A percentile compares a stretch with the other conserved stretches of the same genome.
Evolutionary conservation across 37 sponge, comb jelly and placozoan species (phyloP).

Genomic region (Bolinopsis microptera): DNA sequence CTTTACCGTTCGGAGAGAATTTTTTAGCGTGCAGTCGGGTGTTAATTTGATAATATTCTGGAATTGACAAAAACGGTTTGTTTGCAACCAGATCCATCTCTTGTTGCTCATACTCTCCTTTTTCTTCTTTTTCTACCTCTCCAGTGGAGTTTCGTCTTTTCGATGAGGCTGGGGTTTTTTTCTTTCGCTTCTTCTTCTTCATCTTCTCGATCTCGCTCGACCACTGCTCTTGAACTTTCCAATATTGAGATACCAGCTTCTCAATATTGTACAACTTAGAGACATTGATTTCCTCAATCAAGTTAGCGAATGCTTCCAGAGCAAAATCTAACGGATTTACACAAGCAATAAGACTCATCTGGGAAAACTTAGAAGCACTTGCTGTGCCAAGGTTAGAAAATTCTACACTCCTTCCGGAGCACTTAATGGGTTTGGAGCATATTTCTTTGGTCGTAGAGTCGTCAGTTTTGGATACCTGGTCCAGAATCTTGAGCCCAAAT

Average conservation of each 20-base stretch:
- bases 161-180: not conserved
- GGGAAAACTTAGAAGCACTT: conserved; percentile 8
- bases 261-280: not conserved
- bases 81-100: conserved; percentile 19
- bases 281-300: not conserved
- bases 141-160: not conserved
- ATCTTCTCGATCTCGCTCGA: conserved; percentile 52
- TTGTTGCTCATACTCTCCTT: not conserved
- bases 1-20: conserved; percentile 5
- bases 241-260: conserved; percentile 21
- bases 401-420: conserved; percentile 21
- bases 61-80: conserved; percentile 51
- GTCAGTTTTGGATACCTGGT: not conserved
- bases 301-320: not conserved
- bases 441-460: not conserved
- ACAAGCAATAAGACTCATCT: conserved; percentile 56
- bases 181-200: conserved; percentile 14
- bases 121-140: not conserved
- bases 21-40: conserved; percentile 26
- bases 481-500: conserved; percentile 39
- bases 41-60: conserved; percentile 46
- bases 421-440: not conserved
- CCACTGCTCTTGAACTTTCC: conserved; percentile 42
- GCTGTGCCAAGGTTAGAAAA: not conserved
- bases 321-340: not conserved